A percentile compares a stretch with the other conserved stretches of the same genome.
Evolutionary conservation across 1,140 invertebrate species (phyloP).

Genomic region (Ruditapes philippinarum): DNA sequence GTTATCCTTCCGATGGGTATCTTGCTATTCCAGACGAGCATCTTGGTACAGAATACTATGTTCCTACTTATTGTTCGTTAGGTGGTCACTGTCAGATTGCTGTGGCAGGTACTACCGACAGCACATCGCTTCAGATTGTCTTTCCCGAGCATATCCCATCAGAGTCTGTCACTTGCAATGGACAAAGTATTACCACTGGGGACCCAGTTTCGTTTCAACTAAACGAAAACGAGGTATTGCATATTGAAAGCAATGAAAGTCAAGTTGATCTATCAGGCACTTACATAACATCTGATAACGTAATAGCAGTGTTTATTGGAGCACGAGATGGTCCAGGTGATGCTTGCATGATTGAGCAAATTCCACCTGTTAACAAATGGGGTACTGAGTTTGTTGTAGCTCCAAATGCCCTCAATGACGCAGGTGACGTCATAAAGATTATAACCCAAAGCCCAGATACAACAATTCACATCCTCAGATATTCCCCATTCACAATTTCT

Average conservation of each 20-base stretch:
- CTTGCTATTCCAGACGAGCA: conserved; percentile 39
- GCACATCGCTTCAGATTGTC: conserved; percentile 13
- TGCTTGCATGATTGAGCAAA: conserved; percentile 28
- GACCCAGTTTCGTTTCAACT: background rate
- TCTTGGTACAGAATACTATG: conserved; percentile 57
- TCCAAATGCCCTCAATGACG: conserved; percentile 5
- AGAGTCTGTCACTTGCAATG: background rate
- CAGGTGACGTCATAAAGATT: conserved; percentile 54
- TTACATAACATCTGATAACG: conserved; percentile 23
- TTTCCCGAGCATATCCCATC: background rate
- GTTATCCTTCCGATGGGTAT: conserved; percentile 8
- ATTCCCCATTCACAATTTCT: conserved; percentile 41
- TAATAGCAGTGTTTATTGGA: conserved; percentile 47
- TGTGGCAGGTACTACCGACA: conserved; percentile 1
- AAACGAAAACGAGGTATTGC: conserved; percentile 52
- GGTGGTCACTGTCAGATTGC: conserved; percentile 52
- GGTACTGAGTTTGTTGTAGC: conserved; percentile 30
- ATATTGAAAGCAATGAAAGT: conserved; percentile 45
- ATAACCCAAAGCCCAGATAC: background rate
- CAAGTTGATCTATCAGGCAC: conserved; percentile 24
- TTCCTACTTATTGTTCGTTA: conserved; percentile 46
- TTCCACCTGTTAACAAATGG: conserved; percentile 57
- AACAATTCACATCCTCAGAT: conserved; percentile 35
- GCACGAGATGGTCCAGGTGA: background rate
- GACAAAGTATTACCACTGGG: background rate